Evolutionary conservation across 2,797 vertebrate genomes (phyloP), one percentile per base, ranked within the genome.

Genomic region (Smutsia temminckii): DNA sequence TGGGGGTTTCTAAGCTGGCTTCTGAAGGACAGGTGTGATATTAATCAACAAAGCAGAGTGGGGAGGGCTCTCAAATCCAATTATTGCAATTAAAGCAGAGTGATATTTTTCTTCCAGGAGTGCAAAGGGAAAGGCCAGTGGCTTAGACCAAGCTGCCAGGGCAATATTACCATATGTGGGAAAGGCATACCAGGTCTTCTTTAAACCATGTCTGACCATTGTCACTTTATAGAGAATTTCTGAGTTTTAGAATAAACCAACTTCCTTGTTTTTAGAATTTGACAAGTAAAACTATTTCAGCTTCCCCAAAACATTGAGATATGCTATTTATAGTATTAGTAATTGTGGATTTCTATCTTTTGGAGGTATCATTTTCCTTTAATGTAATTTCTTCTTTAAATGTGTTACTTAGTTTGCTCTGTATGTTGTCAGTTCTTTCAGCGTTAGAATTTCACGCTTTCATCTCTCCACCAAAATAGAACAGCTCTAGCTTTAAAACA

Each of bases 361-460:
- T 81, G 57, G 95, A 69, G 93, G 84, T 89, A 92, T 84, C 72
- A 55, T 96, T 95, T 96, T 95, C 89, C 97, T 97, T 98, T 92
- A 87, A 71, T 84, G 91, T 87, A 87, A 21, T 89, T 97, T 98
- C 91, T 96, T 97, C 91, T 93, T 96, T 95, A 92, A 40, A 11
- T 32, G 94, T 97, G 97, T 97, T 93, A 93, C 93, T 89, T 79
- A 85, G 79, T 95, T 94, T 95, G 80, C 92, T 97, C 59, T 80
- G 89, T 94, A 64, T 85, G 85, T 96, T 89, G 87, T 97, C 96
- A 91, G 97, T 97, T 92, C 37, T 71, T 90, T 74, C 92, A 93
- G 69, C 59, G 55, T 59, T 89, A 57, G 71, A 13, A 2, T 46
- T 66, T 83, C 85, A 94, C 69, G n/a, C 16, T 94, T 94, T 96